Percentiles rank a stretch among this genome's conserved stretches.
Conservation (phyloP, 2,888 invertebrate species). For the Drosophila silvestris region DNA sequence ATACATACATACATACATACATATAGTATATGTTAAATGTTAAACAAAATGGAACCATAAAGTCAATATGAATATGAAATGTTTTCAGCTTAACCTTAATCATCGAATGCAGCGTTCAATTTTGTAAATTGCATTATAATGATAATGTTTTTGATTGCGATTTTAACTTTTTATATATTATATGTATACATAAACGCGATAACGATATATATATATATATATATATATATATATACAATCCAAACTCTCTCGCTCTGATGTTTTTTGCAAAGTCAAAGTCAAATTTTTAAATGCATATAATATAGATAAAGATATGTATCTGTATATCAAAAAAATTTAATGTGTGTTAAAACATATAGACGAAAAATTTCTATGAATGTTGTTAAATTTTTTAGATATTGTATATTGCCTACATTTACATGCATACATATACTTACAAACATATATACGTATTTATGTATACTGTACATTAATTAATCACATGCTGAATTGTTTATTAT, state of each 20-base stretch:
- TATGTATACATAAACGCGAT: conserved; percentile 20
- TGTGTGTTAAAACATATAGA: conserved; percentile 55
- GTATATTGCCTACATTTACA: conserved; percentile 38
- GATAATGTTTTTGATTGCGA: conserved; percentile 52
- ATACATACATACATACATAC: conserved; percentile 29
- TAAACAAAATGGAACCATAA: conserved; percentile 46
- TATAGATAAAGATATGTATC: conserved; percentile 18
- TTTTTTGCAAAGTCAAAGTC: conserved; percentile 63
- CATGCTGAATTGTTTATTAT: conserved; percentile 48
- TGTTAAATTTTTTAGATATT: conserved; percentile 65
- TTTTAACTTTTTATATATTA: conserved; percentile 55
- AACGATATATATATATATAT: conserved; percentile 6
- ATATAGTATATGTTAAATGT: conserved; percentile 55
- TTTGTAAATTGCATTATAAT: conserved; percentile 38
- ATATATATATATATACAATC: conserved; percentile 33
- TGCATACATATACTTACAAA: conserved; percentile 22
- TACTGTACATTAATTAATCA: conserved; percentile 42
- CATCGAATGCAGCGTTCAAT: conserved; percentile 42
- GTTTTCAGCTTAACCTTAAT: conserved; percentile 67
- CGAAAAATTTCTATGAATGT: conserved; percentile 62
- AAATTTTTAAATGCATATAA: conserved; percentile 48
- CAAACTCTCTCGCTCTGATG: conserved; percentile 59
- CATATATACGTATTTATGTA: conserved; percentile 18
- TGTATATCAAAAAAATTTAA: conserved; percentile 26
- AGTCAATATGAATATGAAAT: conserved; percentile 60